A percentile compares a stretch with the other conserved stretches of the same genome.
These are phyloP conservation scores for Tachina fera DNA, from an alignment of 2,888 invertebrate species.

Conservation along the genomic window DNA sequence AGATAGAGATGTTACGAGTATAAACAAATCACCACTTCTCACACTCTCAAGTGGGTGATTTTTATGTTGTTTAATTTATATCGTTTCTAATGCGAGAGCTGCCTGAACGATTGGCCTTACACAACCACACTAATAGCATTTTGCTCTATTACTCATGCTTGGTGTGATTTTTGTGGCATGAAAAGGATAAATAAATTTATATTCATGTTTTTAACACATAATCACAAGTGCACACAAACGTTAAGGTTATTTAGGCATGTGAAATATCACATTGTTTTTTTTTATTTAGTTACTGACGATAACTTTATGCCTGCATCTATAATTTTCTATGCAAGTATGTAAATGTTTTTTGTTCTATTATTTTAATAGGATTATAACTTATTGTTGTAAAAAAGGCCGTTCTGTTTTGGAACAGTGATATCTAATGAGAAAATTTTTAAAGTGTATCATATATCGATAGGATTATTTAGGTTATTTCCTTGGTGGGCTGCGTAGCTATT, in stretches of 20 bases:
- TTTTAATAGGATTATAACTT: slow-evolving; percentile 48
- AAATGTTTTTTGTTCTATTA: slow-evolving; percentile 7
- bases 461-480: neutral
- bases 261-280: slow-evolving; percentile 7
- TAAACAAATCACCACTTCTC: slow-evolving; percentile 46
- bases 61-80: slow-evolving; percentile 53
- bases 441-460: too few species aligned
- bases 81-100: slow-evolving; percentile 24
- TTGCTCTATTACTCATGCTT: slow-evolving; percentile 53
- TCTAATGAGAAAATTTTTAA: neutral
- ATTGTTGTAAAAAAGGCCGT: slow-evolving; percentile 40
- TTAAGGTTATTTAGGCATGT: slow-evolving; percentile 7
- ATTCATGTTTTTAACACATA: slow-evolving; percentile 20
- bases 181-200: slow-evolving; percentile 37
- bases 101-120: neutral
- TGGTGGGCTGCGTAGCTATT: too few species aligned
- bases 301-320: slow-evolving; percentile 24
- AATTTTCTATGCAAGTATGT: neutral
- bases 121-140: neutral
- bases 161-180: slow-evolving; percentile 37
- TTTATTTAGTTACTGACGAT: slow-evolving; percentile 20
- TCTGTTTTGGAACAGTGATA: slow-evolving; percentile 10
- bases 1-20: neutral
- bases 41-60: slow-evolving; percentile 61
- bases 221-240: neutral